Evolutionary conservation across 2,113 vertebrate genomes (phyloP), one percentile per base, ranked within the genome.

Genomic region (Albula goreensis): DNA sequence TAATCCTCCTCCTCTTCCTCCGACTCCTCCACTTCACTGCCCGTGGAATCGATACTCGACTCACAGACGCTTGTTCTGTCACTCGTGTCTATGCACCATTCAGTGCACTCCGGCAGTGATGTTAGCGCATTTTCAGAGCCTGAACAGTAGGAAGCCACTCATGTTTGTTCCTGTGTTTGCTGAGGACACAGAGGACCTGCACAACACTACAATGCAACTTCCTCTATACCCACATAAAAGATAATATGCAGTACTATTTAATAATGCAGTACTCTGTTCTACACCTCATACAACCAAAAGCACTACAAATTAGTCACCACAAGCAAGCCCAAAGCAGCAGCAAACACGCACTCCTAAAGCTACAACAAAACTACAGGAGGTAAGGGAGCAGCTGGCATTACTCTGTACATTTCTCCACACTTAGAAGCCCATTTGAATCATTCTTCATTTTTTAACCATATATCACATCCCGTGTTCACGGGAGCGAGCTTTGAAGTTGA

Each of bases 41-140:
- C n/a, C n/a, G 2, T 9, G 70, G 70, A 74, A 25, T 74, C 70
- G 31, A 25, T 10, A 74, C 70, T 74, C 10, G 70, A 2, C 6
- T 74, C n/a, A 7, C 70, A 25, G 70, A 31, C n/a, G n/a, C 31
- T 9, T 7, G 2, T 9, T 19, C 2, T 31, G 70, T 31, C 70
- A 8, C 49, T 9, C 84, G 90, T n/a, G 80, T 74, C 56, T 85
- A 82, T 79, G 50, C 78, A 86, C 79, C 51, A 41, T 74, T 31
- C 70, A 74, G 22, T 74, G 70, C 49, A 88, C 89, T 96, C 84
- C 91, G 94, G 88, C 82, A 93, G 93, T 88, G 93, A 96, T 91
- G 89, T 96, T 90, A 96, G 95, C 91, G 92, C 94, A 92, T 94
- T 96, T 89, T 96, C 96, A 92, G 95, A 95, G 88, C 96, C 97